Evolutionary conservation across 2,797 vertebrate species (phyloP), one percentile per base, ranked within the genome.

Genomic region (Kryptolebias ocellatus): DNA sequence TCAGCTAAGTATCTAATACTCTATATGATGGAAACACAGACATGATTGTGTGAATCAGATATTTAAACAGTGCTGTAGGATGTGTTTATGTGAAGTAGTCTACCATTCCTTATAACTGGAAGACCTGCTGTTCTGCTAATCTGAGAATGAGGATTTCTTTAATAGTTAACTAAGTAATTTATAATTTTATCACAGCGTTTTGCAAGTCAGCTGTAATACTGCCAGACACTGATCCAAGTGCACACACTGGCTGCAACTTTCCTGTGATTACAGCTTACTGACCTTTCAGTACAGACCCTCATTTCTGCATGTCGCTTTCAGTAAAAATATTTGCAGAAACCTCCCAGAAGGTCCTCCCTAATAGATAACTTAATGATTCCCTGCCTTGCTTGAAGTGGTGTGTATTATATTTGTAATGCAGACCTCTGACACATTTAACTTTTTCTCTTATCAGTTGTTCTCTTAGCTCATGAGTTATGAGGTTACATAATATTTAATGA

Each of bases 381-480:
- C 55, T 39, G 61, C 39, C 58, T 65, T 67, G 5, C 6, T 60
- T 74, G 57, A 70, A 70, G 14, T 14, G 10, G 18, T 4, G 11
- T 20, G 12, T 20, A n/a, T 58, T 17, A 28, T 64, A 61, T 71
- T 39, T 39, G 50, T 62, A 34, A 11, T 46, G 50, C 3, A 70
- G 69, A 70, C 81, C 69, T 68, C 18, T 77, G 71, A 73, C 65
- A 60, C 64, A 18, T 52, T 75, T 53, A 67, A 52, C 20, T 37
- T 61, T 60, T 64, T 37, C 10, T 51, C 42, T 71, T 85, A 86
- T 90, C 82, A 72, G 66, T 24, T 49, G 57, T 76, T 74, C 68
- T 84, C 73, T 87, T 83, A 80, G 71, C 37, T 63, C 60, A 9
- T 51, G 17, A 55, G 20, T 61, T 74, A 60, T 63, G 66, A 55